phyloP scores from a whole-genome alignment of 1,140 invertebrate species.

The Coptotermes formosanus region DNA sequence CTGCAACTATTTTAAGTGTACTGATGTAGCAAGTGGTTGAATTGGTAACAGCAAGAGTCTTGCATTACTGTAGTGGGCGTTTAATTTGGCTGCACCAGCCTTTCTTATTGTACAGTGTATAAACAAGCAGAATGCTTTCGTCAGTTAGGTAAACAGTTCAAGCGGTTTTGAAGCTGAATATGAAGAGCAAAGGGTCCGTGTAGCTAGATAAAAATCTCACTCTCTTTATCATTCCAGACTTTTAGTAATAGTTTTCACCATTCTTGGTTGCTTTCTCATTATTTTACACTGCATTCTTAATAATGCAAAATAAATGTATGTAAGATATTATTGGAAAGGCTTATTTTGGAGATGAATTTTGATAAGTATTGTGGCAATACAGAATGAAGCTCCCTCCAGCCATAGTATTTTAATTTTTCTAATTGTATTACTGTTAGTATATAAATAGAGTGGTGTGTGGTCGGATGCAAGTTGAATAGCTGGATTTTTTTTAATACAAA shows the following conservation, averaged over 20 bases:
- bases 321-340: neutral
- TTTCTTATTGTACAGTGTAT: constrained; percentile 1
- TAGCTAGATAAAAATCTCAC: neutral
- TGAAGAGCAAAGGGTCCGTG: neutral
- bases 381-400: constrained; percentile 10
- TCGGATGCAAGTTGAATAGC: constrained; percentile 1
- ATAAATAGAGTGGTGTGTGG: constrained; percentile 18
- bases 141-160: neutral
- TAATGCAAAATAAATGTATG: constrained; percentile 6
- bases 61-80: neutral
- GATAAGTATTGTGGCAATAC: neutral
- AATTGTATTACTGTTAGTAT: constrained; percentile 19
- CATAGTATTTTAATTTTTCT: constrained; percentile 20
- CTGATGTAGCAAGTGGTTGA: neutral
- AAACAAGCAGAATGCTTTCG: neutral
- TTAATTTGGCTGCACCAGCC: constrained; percentile 1
- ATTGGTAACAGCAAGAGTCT: neutral
- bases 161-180: too few relatives aligned
- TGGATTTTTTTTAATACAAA: neutral
- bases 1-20: too few relatives aligned
- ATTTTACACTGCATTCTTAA: constrained; percentile 9
- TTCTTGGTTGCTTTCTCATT: neutral
- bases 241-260: constrained; percentile 9
- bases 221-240: neutral
- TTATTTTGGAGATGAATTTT: constrained; percentile 6